phyloP scores from a whole-genome alignment of 2,797 vertebrate genomes.

The Ficedula albicollis region DNA sequence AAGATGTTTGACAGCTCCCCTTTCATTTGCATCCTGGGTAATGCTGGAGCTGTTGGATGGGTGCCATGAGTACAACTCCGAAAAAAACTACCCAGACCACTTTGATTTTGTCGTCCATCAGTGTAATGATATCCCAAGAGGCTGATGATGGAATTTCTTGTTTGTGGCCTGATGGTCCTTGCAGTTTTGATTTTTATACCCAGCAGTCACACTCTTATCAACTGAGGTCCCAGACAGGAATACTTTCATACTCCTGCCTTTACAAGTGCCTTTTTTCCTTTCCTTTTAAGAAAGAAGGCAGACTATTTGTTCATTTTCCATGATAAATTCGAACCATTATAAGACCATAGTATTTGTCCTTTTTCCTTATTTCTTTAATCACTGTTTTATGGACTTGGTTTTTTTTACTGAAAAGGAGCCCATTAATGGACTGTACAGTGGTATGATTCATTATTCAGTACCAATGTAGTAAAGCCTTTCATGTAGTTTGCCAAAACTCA shows the following conservation, averaged over 20 bases:
- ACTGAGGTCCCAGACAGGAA: not conserved
- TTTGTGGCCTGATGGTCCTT: not conserved
- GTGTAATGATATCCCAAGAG: slow-evolving; percentile 10
- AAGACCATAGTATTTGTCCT: not conserved
- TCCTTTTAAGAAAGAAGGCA: not conserved
- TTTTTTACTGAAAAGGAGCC: not conserved
- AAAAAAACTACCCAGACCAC: not conserved
- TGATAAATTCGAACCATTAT: not conserved
- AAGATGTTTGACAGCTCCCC: not conserved
- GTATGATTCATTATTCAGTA: not conserved
- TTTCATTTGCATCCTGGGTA: not conserved
- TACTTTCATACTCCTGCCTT: not conserved
- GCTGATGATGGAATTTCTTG: not conserved
- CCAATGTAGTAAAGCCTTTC: not conserved
- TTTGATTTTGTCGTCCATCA: not conserved
- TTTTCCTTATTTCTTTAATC: not conserved
- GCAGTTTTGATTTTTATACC: slow-evolving; percentile 2
- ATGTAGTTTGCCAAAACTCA: not conserved
- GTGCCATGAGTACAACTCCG: not conserved
- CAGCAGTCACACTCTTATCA: not conserved
- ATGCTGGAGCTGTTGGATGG: not conserved
- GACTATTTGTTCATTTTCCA: not conserved
- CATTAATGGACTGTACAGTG: not conserved
- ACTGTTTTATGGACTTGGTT: not conserved
- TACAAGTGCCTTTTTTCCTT: not conserved